These are phyloP conservation scores for Pilophorus perplexus DNA, from an alignment of 2,888 invertebrate species.

Conservation along the genomic window DNA sequence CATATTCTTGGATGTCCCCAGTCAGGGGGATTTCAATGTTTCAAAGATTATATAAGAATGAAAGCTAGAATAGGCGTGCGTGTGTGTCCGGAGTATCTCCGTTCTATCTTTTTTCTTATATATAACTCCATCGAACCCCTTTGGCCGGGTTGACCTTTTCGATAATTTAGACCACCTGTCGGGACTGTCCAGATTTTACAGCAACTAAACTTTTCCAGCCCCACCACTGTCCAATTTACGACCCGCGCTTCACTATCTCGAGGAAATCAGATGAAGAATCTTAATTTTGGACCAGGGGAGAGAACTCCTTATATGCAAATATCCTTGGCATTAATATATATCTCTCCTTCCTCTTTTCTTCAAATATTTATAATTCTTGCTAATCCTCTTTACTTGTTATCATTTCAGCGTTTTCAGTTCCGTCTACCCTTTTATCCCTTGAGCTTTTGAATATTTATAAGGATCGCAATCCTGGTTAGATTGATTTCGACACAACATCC, in stretches of 20 bases:
- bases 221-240: conserved; percentile 26
- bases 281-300: conserved; percentile 32
- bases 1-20: background rate
- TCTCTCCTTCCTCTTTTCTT: conserved; percentile 14
- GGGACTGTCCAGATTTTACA: conserved; percentile 31
- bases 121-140: conserved; percentile 18
- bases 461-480: conserved; percentile 19
- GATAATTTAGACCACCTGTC: conserved; percentile 41
- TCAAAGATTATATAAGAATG: background rate
- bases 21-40: background rate
- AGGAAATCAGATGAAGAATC: conserved; percentile 38
- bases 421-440: conserved; percentile 3
- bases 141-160: conserved; percentile 35
- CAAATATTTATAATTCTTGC: conserved; percentile 33
- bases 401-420: conserved; percentile 5
- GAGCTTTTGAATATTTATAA: conserved; percentile 27
- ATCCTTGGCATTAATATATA: conserved; percentile 29
- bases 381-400: conserved; percentile 34
- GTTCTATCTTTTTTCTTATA: conserved; percentile 1
- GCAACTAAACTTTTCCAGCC: conserved; percentile 35
- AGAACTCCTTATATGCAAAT: conserved; percentile 37
- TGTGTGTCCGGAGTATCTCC: background rate
- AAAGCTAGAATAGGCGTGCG: background rate
- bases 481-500: conserved; percentile 23
- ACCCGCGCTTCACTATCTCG: conserved; percentile 26